Evolutionary conservation across 2,888 invertebrate species (phyloP), one percentile per base, ranked within the genome.

Genomic region (Aspidapion aeneum): DNA sequence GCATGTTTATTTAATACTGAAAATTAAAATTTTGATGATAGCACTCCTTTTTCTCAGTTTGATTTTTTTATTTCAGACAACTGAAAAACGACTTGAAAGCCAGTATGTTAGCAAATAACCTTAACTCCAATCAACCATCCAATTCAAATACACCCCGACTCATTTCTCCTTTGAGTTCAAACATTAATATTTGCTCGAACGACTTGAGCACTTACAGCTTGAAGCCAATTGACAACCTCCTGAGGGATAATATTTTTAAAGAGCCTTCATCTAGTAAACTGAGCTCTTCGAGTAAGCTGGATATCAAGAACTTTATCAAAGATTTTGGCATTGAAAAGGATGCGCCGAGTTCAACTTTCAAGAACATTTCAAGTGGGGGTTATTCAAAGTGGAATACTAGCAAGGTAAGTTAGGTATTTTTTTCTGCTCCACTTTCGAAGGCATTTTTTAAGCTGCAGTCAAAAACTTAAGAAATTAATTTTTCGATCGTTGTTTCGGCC

Each of bases 341-440:
- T 20, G 66, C 70, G 50, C 66, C 71, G 3, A 70, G 65, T 66
- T 70, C 69, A 5, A 66, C 63, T 12, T 66, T 67, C 55, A 71
- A 73, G 22, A 75, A 76, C 58, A 66, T 73, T 19, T 62, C 70
- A 1, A 65, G 59, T 62, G 57, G 68, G 21, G 70, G 70, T 49
- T 72, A 72, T 16, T 76, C 77, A 64, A 79, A 79, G 63, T 79
- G 78, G 78, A 71, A 70, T 18, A 74, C 74, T 3, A 74, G 69
- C 54, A 79, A 79, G 69, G n/a, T n/a, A n/a, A n/a, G n/a, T n/a
- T n/a, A n/a, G n/a, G n/a, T n/a, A n/a, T n/a, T n/a, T n/a, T n/a
- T n/a, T n/a, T n/a, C n/a, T n/a, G n/a, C n/a, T n/a, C n/a, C n/a
- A n/a, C n/a, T n/a, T n/a, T n/a, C n/a, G n/a, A n/a, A n/a, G n/a